Evolutionary conservation across 2,797 vertebrate species (phyloP), one percentile per base, ranked within the genome.

Genomic region (Astyanax mexicanus): DNA sequence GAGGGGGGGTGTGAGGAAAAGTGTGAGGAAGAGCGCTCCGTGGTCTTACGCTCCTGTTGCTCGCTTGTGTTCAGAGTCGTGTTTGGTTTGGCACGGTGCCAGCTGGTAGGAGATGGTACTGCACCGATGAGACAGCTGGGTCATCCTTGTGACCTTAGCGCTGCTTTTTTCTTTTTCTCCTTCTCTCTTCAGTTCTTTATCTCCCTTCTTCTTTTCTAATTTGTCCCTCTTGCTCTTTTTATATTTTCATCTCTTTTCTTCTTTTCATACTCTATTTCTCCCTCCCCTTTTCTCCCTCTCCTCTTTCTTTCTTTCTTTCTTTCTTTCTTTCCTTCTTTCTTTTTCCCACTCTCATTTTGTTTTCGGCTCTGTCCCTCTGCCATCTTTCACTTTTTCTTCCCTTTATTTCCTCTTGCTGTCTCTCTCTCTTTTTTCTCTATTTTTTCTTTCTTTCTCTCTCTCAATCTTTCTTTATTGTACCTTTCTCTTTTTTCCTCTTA

Each of bases 1-100:
- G 9, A 0, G 6, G 52, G 61, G 78, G 80, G 75, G 76, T 9
- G 0, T 6, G 52, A 80, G 74, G 17, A 6, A 19, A 40, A 55
- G 42, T 19, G 27, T 4, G n/a, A n/a, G 29, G 29, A 32, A 32
- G 29, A 32, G 29, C 29, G 32, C 47, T 8, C 27, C 25, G 25
- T 44, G 11, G 6, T 17, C 37, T 51, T 7, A 0, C 21, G 15
- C 21, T 40, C 25, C 35, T 21, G 45, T 25, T 23, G 6, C 58
- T 29, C 10, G 3, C 1, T 9, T n/a, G n/a, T n/a, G 47, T 66
- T 66, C 45, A 65, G 60, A 32, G 25, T 38, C 25, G 52, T 17
- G 8, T 10, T 25, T 17, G 37, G 1, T 4, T 9, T 65, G 71
- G 51, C 62, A n/a, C 4, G 3, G 11, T 17, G 38, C 38, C 72